Conservation (phyloP, 1,140 invertebrate genomes). For the Ylistrum balloti region DNA sequence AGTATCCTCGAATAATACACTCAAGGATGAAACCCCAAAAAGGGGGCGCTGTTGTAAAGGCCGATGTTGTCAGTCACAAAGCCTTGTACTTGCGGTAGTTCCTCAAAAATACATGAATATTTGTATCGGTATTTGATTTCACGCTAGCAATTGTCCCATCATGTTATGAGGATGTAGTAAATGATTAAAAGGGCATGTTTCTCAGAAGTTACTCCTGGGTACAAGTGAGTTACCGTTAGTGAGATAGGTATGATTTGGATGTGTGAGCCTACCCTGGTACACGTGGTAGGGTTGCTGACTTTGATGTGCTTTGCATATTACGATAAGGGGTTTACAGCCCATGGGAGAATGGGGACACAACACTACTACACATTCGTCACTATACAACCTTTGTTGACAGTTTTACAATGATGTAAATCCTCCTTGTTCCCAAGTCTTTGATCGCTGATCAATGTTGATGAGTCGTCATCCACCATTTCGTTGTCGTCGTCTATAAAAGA, state of each 20-base stretch:
- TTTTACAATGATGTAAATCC: background rate
- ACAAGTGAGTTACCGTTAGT: background rate
- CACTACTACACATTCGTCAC: constrained; percentile 25
- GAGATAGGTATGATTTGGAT: background rate
- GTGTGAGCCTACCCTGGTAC: background rate
- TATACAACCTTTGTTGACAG: constrained; percentile 9
- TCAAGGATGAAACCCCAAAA: background rate
- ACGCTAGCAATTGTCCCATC: too few species aligned
- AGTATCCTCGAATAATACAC: background rate
- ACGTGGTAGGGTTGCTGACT: background rate
- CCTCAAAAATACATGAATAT: background rate
- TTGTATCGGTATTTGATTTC: too few species aligned
- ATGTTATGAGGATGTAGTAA: background rate
- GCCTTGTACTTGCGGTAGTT: background rate
- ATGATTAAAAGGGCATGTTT: background rate
- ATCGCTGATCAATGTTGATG: background rate
- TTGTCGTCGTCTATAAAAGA: constrained; percentile 44
- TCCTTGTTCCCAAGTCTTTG: background rate
- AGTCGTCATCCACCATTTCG: constrained; percentile 47
- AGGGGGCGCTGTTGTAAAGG: background rate
- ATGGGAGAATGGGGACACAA: background rate
- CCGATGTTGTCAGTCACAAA: background rate
- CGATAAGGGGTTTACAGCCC: background rate
- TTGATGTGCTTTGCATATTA: constrained; percentile 8
- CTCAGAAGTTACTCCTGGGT: background rate